Evolutionary conservation across 2,888 invertebrate species (phyloP).

Genomic region (Lomographa bimaculata): DNA sequence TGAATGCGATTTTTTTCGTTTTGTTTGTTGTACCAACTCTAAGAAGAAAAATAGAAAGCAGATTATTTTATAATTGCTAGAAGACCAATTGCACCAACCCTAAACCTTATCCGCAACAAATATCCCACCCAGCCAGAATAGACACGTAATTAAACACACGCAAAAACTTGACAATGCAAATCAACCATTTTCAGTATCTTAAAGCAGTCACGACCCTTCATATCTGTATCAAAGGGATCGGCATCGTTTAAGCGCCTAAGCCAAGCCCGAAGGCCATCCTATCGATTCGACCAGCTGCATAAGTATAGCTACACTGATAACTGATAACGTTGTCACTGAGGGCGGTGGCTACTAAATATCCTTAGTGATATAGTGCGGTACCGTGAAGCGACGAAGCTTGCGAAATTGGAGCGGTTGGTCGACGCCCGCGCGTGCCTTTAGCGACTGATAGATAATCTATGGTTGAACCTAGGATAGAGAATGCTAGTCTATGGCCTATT

Average conservation of each 20-base stretch:
- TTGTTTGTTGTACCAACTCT: too few species aligned
- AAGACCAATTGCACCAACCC: too few species aligned
- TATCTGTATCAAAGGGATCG: slow-evolving; percentile 27
- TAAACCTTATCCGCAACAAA: too few species aligned
- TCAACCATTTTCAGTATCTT: slow-evolving; percentile 15
- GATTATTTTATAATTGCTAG: too few species aligned
- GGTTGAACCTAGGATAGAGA: not conserved
- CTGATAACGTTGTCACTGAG: slow-evolving; percentile 76
- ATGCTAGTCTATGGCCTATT: not conserved
- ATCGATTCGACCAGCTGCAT: slow-evolving; percentile 55
- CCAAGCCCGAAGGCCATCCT: slow-evolving; percentile 48
- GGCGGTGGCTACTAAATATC: slow-evolving; percentile 74
- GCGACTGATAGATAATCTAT: slow-evolving; percentile 14
- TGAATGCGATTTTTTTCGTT: too few species aligned
- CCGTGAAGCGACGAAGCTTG: slow-evolving; percentile 44
- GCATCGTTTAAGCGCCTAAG: slow-evolving; percentile 30
- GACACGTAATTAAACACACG: too few species aligned
- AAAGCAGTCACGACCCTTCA: slow-evolving; percentile 30
- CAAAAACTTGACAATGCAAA: slow-evolving; percentile 19
- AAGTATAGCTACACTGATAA: slow-evolving; percentile 78
- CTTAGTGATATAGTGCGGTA: slow-evolving; percentile 44
- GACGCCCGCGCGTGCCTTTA: slow-evolving; percentile 50
- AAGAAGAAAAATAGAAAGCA: too few species aligned
- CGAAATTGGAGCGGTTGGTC: slow-evolving; percentile 74
- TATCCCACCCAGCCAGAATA: too few species aligned